phyloP scores from a whole-genome alignment of 2,797 vertebrate genomes.

The Enteromius fasciolatus region DNA sequence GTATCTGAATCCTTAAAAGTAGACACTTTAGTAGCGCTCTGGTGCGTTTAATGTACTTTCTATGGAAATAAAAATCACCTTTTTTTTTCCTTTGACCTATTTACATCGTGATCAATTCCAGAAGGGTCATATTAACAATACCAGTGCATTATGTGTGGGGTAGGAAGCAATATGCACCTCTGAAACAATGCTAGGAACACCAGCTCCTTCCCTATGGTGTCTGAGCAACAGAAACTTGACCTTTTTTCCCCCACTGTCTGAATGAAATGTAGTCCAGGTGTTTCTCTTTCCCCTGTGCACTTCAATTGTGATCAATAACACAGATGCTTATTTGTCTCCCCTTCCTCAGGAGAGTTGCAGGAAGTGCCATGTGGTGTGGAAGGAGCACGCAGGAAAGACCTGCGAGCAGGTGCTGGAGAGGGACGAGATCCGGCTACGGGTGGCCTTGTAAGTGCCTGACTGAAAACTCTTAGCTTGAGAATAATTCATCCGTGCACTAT shows the following conservation, averaged over 20 bases:
- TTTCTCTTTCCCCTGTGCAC: background rate
- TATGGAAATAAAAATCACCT: too few species aligned
- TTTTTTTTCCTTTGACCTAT: background rate
- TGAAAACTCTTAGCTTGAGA: conserved; percentile 4
- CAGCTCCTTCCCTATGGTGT: conserved; percentile 11
- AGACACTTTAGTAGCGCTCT: too few species aligned
- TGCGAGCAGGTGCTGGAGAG: conserved; percentile 94
- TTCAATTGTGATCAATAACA: conserved; percentile 37
- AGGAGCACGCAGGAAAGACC: conserved; percentile 92
- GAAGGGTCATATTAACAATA: conserved; percentile 14
- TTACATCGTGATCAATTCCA: conserved; percentile 28
- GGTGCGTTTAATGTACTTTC: too few species aligned
- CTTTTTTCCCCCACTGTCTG: background rate
- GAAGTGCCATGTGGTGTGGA: conserved; percentile 96
- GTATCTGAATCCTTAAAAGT: too few species aligned
- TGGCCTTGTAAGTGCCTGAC: conserved; percentile 86
- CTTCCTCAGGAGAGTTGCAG: conserved; percentile 89
- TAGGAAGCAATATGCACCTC: conserved; percentile 16
- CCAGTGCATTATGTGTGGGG: background rate
- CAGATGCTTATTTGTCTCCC: conserved; percentile 31
- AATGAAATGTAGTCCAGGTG: conserved; percentile 38
- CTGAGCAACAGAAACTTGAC: background rate
- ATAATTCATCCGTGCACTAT: conserved; percentile 39
- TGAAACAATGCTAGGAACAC: conserved; percentile 51
- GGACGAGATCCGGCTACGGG: conserved; percentile 95